Conservation (phyloP, 2,888 invertebrate species). For the Amblyjoppa fuscipennis region DNA sequence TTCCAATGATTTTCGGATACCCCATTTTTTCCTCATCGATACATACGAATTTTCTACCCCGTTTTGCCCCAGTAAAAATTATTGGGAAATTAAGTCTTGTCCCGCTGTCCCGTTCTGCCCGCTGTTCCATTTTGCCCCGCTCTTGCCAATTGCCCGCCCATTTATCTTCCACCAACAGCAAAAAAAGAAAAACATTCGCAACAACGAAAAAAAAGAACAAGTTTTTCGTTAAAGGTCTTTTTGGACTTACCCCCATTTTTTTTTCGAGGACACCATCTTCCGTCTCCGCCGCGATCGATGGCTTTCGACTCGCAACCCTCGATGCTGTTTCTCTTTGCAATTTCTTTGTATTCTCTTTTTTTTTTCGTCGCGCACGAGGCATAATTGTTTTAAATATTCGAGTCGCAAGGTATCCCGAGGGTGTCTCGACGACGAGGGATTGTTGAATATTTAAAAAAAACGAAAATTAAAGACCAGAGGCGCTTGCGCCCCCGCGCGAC, state of each 20-base stretch:
- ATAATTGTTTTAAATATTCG: background rate
- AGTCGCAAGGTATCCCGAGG: slow-evolving; percentile 2
- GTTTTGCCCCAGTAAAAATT: too few relatives aligned
- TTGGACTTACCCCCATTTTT: slow-evolving; percentile 47
- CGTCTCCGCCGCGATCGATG: background rate
- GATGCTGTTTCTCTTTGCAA: background rate
- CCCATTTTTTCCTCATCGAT: too few relatives aligned
- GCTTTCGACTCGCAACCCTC: background rate
- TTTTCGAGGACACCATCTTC: background rate
- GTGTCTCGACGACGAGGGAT: slow-evolving; percentile 21
- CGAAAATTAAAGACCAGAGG: slow-evolving; percentile 54
- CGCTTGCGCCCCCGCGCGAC: slow-evolving; percentile 54
- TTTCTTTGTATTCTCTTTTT: background rate
- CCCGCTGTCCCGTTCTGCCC: too few relatives aligned
- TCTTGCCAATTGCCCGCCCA: background rate
- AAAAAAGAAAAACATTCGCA: background rate
- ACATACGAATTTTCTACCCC: too few relatives aligned
- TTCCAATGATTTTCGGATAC: too few relatives aligned
- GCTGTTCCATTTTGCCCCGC: too few relatives aligned
- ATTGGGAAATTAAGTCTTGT: too few relatives aligned
- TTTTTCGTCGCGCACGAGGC: background rate
- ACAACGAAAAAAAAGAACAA: slow-evolving; percentile 12
- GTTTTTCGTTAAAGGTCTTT: slow-evolving; percentile 5
- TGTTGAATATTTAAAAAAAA: slow-evolving; percentile 53
- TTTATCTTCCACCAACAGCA: slow-evolving; percentile 2